A percentile compares a stretch with the other conserved stretches of the same genome.
phyloP scores from a whole-genome alignment of 1,140 invertebrate species.

The Cydia amplana region DNA sequence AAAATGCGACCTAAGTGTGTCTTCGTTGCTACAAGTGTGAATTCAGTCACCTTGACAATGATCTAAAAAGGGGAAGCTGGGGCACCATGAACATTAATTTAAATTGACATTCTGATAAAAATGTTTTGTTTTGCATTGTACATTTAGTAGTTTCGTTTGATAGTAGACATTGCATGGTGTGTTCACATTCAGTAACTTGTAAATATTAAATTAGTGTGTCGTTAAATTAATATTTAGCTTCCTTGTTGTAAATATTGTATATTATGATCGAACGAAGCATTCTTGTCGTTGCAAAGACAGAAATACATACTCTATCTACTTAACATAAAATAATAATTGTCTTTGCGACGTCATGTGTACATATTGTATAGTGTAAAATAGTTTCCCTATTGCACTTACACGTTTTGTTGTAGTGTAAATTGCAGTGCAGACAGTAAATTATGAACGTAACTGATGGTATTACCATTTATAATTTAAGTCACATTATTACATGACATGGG shows the following conservation, averaged over 20 bases:
- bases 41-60: background rate
- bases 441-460: background rate
- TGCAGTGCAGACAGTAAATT: constrained; percentile 31
- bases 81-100: no score
- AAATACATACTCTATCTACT: background rate
- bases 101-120: no score
- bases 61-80: no score
- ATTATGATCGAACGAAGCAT: background rate
- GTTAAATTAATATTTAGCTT: background rate
- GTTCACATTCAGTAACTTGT: background rate
- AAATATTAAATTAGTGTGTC: background rate
- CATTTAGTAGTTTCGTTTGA: background rate
- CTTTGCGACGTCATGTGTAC: background rate
- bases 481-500: background rate
- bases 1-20: background rate
- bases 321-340: background rate
- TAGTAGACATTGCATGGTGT: background rate
- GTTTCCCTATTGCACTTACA: background rate
- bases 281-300: background rate
- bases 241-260: background rate
- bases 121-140: background rate
- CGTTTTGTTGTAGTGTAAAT: background rate
- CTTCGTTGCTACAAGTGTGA: background rate
- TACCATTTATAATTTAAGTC: constrained; percentile 1
- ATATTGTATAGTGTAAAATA: background rate